Evolutionary conservation across 2,888 invertebrate species (phyloP), one percentile per base, ranked within the genome.

Genomic region (Petrolisthes manimaculis): DNA sequence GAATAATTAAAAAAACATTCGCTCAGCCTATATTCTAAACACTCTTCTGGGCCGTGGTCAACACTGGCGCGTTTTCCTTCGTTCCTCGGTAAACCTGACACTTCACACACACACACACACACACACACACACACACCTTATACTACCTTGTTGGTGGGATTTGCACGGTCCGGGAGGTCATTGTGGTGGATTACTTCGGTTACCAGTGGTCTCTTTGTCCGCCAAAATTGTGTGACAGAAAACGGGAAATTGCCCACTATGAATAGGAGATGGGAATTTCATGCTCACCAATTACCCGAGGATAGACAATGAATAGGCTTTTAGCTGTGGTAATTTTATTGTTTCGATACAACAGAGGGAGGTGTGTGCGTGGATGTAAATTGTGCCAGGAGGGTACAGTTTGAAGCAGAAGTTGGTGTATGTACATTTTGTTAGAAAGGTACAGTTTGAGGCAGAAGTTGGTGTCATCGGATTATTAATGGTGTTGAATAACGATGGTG

Each of bases 181-280:
- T 87, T 87, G 83, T 87, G 51, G 21, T 56, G 83, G n/a, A 83
- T 83, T 78, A 83, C 71, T 51, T 79, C 67, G 67, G 79, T 53
- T 71, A 24, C 77, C 83, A 67, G 69, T 83, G 83, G 83, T 79
- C 83, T 83, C 87, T 87, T 87, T 87, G 87, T 87, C 55, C 79
- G 78, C 79, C 8, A 69, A 83, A 78, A 71, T 37, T 78, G 83
- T 83, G 87, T 79, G 87, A 79, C 83, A 87, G 78, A 87, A 83
- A 87, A 83, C 53, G 83, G 86, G 86, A 83, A 87, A 87, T 87
- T 55, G 67, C 83, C 71, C 79, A 69, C 54, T 83, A 78, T 83
- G 87, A 87, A 87, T 83, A 87, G 87, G 79, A 87, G 83, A 87
- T 87, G 83, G 83, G 87, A 87, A 83, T 87, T 87, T 87, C 87